These are phyloP conservation scores for Eulithis prunata DNA, from an alignment of 2,888 invertebrate species.

Conservation along the genomic window DNA sequence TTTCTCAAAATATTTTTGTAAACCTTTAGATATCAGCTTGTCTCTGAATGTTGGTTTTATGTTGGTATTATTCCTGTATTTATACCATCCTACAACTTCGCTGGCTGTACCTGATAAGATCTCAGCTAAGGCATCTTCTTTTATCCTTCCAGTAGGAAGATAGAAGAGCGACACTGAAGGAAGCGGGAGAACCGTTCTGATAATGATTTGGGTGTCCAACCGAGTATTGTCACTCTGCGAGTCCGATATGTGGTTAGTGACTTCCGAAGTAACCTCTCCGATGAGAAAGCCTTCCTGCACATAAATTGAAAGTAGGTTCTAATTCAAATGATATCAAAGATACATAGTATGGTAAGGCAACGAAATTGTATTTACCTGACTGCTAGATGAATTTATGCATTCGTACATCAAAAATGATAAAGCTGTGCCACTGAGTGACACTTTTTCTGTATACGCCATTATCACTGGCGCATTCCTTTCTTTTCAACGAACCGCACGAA, in stretches of 20 bases:
- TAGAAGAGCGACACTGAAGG: conserved; percentile 85
- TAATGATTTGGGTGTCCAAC: conserved; percentile 85
- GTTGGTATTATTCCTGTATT: conserved; percentile 82
- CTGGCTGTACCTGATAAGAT: conserved; percentile 80
- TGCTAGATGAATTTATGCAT: conserved; percentile 84
- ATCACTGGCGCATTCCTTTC: conserved; percentile 18
- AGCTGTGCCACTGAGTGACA: conserved; percentile 85
- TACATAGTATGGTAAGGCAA: background rate
- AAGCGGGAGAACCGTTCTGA: conserved; percentile 85
- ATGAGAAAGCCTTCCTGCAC: conserved; percentile 86
- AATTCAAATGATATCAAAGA: conserved; percentile 3
- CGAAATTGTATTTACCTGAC: conserved; percentile 76
- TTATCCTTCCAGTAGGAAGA: conserved; percentile 83
- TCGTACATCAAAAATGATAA: conserved; percentile 88
- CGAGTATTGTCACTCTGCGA: conserved; percentile 86
- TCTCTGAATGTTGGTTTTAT: conserved; percentile 86
- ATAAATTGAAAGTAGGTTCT: conserved; percentile 10
- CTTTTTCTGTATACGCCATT: conserved; percentile 73
- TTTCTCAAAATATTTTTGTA: conserved; percentile 83
- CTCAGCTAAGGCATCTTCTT: conserved; percentile 79
- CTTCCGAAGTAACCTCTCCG: conserved; percentile 86
- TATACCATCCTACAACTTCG: conserved; percentile 88
- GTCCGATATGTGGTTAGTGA: conserved; percentile 88
- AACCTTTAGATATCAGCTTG: conserved; percentile 85
- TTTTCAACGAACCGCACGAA: conserved; percentile 1